Evolutionary conservation across 30 jellyfish, hydroid and myxozoan genomes (phyloP), one percentile per base, ranked within the genome.

Genomic region (Cassiopea andromeda): DNA sequence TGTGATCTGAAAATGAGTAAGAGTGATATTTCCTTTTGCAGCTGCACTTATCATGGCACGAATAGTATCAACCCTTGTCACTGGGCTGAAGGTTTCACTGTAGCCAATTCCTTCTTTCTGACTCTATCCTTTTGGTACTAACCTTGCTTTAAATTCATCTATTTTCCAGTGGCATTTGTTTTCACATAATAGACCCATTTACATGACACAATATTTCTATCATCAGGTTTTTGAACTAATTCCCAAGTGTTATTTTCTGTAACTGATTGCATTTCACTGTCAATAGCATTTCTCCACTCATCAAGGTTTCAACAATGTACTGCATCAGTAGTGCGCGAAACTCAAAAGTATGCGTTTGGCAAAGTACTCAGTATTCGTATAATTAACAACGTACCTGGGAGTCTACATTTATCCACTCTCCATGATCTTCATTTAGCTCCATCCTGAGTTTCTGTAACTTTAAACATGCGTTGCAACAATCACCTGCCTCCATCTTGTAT

Each of bases 361-460:
- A 77, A 57, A 43, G 86, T 77, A 77, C 86, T 77, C 73, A 77
- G 75, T 77, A 77, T 77, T 77, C 48, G 86, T 75, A 77, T 77
- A 46, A 77, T 77, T 57, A 77, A 77, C 73, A 77, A 77, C 15
- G 86, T 77, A 77, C 75, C 73, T 48, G 73, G 86, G 86, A 77
- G 86, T 77, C 18, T 44, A 9, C 86, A 77, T 44, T 80, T 80
- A 80, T 80, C 89, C 80, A 80, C 89, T 80, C 78, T 80, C 89
- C 84, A 59, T 80, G 89, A 80, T 80, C 89, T 80, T 80, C 89
- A 80, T 80, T 80, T 85, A 80, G 46, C 89, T 80, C 89, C 89
- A 80, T 80, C 57, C 89, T 50, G 89, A 80, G 89, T 58, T 80
- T 80, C 89, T 80, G 84, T 80, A 80, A 80, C 89, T 80, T 80